phyloP scores from a whole-genome alignment of 2,113 vertebrate genomes.

The Heterotis niloticus region DNA sequence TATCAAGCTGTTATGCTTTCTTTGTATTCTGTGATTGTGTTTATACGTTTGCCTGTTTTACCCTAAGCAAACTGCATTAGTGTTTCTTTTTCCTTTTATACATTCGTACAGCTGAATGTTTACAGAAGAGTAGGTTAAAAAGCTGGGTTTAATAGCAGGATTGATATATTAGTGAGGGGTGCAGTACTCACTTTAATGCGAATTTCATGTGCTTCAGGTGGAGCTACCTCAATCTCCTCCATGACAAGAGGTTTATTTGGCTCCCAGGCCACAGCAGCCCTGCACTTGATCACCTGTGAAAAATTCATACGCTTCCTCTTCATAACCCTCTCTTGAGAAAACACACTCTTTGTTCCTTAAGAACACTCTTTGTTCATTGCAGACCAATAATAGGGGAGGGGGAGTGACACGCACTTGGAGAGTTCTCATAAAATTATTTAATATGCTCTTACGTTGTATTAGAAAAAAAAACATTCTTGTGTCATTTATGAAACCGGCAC shows the following conservation, averaged over 20 bases:
- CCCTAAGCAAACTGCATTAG: too few species aligned
- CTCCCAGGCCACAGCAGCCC: slow-evolving; percentile 79
- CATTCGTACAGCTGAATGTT: not conserved
- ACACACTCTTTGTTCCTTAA: too few species aligned
- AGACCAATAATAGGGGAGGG: too few species aligned
- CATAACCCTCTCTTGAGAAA: too few species aligned
- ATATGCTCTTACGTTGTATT: too few species aligned
- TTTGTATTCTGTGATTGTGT: not conserved
- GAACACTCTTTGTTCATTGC: too few species aligned
- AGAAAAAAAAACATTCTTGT: too few species aligned
- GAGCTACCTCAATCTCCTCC: slow-evolving; percentile 80
- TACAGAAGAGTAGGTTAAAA: not conserved
- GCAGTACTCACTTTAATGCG: slow-evolving; percentile 70
- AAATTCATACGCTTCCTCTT: too few species aligned
- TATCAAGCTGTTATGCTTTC: not conserved
- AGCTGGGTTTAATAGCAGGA: not conserved
- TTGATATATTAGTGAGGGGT: not conserved
- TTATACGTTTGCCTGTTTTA: too few species aligned
- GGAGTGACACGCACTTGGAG: too few species aligned
- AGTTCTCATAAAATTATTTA: too few species aligned
- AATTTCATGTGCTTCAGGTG: slow-evolving; percentile 75
- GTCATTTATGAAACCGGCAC: too few species aligned
- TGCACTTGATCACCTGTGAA: slow-evolving; percentile 79
- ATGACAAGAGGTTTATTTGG: slow-evolving; percentile 71
- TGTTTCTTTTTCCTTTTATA: not conserved